Evolutionary conservation across 1,140 invertebrate genomes (phyloP).

Genomic region (Colletes latitarsis): DNA sequence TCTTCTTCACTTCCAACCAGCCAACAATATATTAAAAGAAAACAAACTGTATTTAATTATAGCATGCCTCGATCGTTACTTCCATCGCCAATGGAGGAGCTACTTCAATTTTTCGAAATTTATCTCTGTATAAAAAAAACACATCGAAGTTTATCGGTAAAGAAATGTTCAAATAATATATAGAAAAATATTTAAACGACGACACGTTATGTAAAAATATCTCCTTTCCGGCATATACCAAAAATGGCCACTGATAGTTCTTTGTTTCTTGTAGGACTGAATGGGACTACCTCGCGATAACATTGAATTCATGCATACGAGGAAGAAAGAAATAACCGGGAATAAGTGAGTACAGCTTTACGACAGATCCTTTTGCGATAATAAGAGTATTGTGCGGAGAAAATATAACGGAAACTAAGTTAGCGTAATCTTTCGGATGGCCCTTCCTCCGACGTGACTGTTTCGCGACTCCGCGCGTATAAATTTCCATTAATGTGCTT

Average conservation of each 20-base stretch:
- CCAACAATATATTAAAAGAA: constrained; percentile 31
- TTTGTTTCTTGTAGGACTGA: background rate
- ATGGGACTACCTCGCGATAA: background rate
- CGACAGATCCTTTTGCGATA: background rate
- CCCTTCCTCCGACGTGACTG: background rate
- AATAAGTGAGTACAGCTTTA: constrained; percentile 16
- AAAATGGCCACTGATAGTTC: no score
- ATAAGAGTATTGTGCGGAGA: background rate
- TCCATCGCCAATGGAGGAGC: no score
- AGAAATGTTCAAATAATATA: no score
- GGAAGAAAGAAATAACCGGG: constrained; percentile 1
- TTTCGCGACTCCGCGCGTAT: background rate
- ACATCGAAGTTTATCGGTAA: no score
- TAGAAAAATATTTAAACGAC: no score
- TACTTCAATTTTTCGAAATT: no score
- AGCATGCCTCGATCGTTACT: background rate
- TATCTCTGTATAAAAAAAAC: no score
- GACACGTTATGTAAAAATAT: no score
- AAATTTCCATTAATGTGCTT: constrained; percentile 19
- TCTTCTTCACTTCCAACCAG: constrained; percentile 9
- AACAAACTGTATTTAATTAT: constrained; percentile 16
- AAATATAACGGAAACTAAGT: background rate
- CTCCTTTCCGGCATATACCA: no score
- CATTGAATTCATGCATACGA: background rate
- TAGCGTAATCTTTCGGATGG: constrained; percentile 6